Evolutionary conservation across 2,888 invertebrate genomes (phyloP).

Genomic region (Macrophya annulata): DNA sequence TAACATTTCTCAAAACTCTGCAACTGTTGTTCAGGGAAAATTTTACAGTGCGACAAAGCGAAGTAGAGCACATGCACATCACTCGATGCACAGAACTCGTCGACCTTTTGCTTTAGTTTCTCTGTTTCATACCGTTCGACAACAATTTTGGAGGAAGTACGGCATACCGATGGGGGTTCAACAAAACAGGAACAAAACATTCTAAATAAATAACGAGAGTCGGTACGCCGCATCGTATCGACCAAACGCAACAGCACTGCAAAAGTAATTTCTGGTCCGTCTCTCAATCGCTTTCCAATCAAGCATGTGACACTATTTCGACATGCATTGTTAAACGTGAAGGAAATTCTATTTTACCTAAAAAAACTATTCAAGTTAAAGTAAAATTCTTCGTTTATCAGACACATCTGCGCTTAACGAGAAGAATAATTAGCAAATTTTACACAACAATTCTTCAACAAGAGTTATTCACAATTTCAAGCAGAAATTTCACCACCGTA

Average conservation of each 20-base stretch:
- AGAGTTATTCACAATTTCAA: not conserved
- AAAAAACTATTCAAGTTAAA: not conserved
- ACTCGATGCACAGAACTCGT: not conserved
- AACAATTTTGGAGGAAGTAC: constrained; percentile 4
- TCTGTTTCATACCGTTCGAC: not conserved
- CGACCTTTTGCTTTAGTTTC: not conserved
- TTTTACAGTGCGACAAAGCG: not conserved
- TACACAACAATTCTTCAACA: not conserved
- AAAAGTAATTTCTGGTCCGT: constrained; percentile 11
- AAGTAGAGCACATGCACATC: constrained; percentile 10
- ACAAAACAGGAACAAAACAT: not conserved
- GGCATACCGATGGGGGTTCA: not conserved
- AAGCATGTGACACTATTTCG: not conserved
- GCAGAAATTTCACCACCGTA: constrained; percentile 11
- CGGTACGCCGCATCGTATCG: not conserved
- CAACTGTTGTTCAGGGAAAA: not conserved
- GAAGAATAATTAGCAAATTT: constrained; percentile 2
- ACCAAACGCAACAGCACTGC: not conserved
- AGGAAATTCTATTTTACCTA: not conserved
- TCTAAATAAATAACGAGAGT: not conserved
- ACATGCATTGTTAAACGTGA: not conserved
- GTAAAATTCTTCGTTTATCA: not conserved
- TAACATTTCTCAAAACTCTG: constrained; percentile 2
- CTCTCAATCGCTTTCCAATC: constrained; percentile 21
- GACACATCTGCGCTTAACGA: not conserved